Conservation (phyloP, 2,797 vertebrate species). For the Pteropus rufus region DNA sequence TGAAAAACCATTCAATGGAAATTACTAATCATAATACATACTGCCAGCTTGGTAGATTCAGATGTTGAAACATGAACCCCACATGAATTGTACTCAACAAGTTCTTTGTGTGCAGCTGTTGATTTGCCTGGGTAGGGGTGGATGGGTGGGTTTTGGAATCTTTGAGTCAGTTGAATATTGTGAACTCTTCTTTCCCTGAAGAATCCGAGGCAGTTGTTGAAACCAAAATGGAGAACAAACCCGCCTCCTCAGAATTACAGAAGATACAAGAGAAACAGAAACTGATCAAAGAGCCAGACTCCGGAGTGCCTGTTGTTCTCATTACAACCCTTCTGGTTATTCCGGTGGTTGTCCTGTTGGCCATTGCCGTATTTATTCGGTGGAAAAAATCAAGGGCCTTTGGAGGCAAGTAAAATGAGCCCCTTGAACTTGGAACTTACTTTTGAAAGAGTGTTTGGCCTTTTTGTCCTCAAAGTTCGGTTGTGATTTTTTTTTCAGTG, state of each 20-base stretch:
- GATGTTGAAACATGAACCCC: not conserved
- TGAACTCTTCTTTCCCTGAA: conserved; percentile 83
- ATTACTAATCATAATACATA: not conserved
- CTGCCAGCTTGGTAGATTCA: not conserved
- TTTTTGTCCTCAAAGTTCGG: conserved; percentile 27
- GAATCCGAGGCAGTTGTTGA: conserved; percentile 89
- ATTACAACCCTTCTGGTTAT: conserved; percentile 93
- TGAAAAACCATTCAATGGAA: not conserved
- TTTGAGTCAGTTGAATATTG: conserved; percentile 67
- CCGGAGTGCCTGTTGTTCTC: conserved; percentile 87
- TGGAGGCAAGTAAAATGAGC: conserved; percentile 82
- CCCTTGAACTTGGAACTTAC: conserved; percentile 60
- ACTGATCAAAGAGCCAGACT: conserved; percentile 74
- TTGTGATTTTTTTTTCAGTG: conserved; percentile 34
- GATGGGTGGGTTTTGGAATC: conserved; percentile 32
- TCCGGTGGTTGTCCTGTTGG: conserved; percentile 89
- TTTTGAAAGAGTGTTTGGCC: conserved; percentile 57
- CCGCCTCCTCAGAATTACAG: conserved; percentile 79
- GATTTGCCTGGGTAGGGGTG: conserved; percentile 22
- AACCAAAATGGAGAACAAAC: conserved; percentile 85
- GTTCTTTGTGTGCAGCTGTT: not conserved
- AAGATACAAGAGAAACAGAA: conserved; percentile 83
- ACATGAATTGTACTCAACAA: not conserved
- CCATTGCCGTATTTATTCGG: conserved; percentile 89
- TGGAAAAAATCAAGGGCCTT: conserved; percentile 91